A percentile compares a stretch with the other conserved stretches of the same genome.
Evolutionary conservation across 2,888 invertebrate species (phyloP).

Genomic region (Pristionchus entomophagus): DNA sequence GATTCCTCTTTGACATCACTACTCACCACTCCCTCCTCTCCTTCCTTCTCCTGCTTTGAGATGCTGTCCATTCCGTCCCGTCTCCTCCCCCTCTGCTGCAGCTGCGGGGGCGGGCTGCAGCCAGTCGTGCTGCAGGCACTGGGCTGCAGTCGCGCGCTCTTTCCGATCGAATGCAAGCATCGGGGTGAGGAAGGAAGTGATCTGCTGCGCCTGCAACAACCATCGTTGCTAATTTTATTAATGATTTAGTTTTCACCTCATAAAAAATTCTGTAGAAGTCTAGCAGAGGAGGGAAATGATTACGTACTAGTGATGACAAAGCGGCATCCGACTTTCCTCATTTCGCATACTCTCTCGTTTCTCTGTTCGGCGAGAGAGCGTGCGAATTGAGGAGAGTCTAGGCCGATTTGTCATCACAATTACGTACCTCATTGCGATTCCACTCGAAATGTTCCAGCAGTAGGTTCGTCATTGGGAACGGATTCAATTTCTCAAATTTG

Average conservation of each 20-base stretch:
- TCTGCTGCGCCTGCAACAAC: slow-evolving; percentile 85
- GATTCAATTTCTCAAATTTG: slow-evolving; percentile 94
- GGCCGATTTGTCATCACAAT: no score
- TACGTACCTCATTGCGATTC: slow-evolving; percentile 86
- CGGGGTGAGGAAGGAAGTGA: slow-evolving; percentile 93
- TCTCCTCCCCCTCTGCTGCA: not conserved
- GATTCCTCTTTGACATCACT: no score
- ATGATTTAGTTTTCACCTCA: no score
- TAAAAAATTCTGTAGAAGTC: not conserved
- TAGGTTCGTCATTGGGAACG: slow-evolving; percentile 95
- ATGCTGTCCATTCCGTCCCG: not conserved
- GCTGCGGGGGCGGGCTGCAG: slow-evolving; percentile 77
- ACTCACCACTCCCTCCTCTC: not conserved
- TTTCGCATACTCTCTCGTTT: no score
- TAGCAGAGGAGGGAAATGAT: not conserved
- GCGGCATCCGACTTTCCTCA: no score
- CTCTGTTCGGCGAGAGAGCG: no score
- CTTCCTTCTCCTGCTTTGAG: not conserved
- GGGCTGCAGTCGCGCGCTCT: slow-evolving; percentile 91
- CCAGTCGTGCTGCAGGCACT: slow-evolving; percentile 96
- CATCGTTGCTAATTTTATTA: not conserved
- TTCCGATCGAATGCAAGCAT: slow-evolving; percentile 93
- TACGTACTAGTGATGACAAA: no score
- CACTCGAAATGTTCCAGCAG: slow-evolving; percentile 97
- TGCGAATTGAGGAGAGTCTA: no score